Conservation (phyloP, 2,113 vertebrate species). For the Mixornis gularis region DNA sequence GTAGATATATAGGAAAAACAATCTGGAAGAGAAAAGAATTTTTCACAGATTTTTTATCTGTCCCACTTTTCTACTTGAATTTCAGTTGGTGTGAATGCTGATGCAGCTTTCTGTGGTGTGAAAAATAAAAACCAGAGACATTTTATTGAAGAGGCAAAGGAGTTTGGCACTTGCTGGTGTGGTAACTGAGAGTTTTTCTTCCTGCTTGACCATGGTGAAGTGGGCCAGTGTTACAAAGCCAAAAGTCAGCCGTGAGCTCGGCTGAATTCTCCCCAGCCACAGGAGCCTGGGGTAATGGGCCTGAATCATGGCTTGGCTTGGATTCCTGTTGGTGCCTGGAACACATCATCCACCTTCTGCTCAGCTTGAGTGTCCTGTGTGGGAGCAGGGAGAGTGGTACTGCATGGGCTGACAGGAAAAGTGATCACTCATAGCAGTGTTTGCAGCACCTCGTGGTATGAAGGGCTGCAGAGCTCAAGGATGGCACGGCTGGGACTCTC, state of each 20-base stretch:
- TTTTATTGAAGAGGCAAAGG: not conserved
- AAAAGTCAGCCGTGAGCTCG: not conserved
- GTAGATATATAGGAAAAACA: not conserved
- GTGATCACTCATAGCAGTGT: not conserved
- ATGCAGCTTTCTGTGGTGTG: not conserved
- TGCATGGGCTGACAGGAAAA: not conserved
- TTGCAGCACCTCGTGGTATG: not conserved
- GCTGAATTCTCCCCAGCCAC: not conserved
- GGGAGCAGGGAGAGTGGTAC: not conserved
- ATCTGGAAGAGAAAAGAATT: not conserved
- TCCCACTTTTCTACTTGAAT: not conserved
- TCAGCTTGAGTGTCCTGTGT: not conserved
- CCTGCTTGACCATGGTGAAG: not conserved
- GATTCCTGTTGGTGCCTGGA: not conserved
- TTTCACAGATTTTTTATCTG: not conserved
- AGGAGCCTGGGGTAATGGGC: not conserved
- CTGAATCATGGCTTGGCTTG: not conserved
- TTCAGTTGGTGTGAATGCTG: not conserved
- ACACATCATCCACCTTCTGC: not conserved
- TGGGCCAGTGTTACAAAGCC: not conserved
- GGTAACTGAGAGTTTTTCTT: not conserved
- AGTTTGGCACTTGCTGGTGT: not conserved
- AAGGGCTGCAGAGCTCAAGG: not conserved
- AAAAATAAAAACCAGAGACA: not conserved
- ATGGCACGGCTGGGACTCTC: not conserved